These are phyloP conservation scores for Aspidoscelis tigris DNA, from an alignment of 2,113 vertebrate species.

Conservation along the genomic window DNA sequence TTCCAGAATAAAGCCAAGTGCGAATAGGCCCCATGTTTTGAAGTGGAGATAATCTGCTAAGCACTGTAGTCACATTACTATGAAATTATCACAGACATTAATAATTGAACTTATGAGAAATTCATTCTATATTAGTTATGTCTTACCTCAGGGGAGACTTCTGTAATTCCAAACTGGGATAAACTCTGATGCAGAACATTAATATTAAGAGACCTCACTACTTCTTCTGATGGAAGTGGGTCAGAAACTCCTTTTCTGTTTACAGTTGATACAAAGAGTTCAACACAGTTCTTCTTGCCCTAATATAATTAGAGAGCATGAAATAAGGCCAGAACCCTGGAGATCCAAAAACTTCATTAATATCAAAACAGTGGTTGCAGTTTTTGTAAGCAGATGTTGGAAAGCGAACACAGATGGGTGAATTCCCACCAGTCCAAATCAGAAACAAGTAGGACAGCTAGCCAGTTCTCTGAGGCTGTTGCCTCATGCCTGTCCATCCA, in stretches of 20 bases:
- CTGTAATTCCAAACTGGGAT: slow-evolving; percentile 89
- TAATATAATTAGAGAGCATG: slow-evolving; percentile 56
- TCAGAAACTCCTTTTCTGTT: slow-evolving; percentile 83
- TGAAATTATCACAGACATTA: background rate
- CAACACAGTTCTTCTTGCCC: slow-evolving; percentile 90
- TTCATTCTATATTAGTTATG: slow-evolving; percentile 6
- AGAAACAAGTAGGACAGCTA: background rate
- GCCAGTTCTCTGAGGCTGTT: too few species aligned
- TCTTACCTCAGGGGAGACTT: slow-evolving; percentile 89
- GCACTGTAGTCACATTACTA: slow-evolving; percentile 13
- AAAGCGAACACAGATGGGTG: too few species aligned
- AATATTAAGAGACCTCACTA: slow-evolving; percentile 90
- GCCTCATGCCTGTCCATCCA: too few species aligned
- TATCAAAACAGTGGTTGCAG: background rate
- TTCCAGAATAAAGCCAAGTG: too few species aligned
- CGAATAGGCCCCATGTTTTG: too few species aligned
- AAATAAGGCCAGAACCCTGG: background rate
- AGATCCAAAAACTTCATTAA: slow-evolving; percentile 3
- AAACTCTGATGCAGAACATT: slow-evolving; percentile 87
- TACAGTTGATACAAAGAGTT: slow-evolving; percentile 89
- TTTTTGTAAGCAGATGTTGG: background rate
- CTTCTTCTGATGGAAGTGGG: slow-evolving; percentile 85
- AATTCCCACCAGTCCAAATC: background rate
- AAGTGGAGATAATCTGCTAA: background rate
- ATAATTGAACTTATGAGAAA: background rate